These are phyloP conservation scores for Clupea harengus DNA, from an alignment of 2,113 vertebrate genomes.

Conservation along the genomic window DNA sequence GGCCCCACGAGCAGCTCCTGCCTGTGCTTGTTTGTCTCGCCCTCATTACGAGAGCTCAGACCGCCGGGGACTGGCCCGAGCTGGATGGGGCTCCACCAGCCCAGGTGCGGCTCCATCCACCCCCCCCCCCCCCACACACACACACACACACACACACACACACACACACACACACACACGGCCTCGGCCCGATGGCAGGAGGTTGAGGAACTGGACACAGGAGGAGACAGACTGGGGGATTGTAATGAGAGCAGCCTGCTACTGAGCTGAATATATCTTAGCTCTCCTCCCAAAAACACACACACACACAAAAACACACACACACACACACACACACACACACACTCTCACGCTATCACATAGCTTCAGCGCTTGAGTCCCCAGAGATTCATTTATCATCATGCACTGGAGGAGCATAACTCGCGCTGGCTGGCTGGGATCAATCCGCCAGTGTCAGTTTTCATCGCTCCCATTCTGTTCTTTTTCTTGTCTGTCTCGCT, in stretches of 20 bases:
- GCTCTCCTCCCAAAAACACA: background rate
- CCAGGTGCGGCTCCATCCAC: background rate
- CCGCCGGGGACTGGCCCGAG: background rate
- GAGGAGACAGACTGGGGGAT: background rate
- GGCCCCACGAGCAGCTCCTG: background rate
- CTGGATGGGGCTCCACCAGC: background rate
- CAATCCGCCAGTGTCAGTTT: constrained; percentile 10
- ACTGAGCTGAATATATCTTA: background rate
- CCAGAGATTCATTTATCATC: constrained; percentile 36
- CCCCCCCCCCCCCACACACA: background rate
- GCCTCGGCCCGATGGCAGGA: background rate
- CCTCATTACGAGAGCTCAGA: background rate
- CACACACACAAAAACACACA: background rate
- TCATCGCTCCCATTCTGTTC: background rate
- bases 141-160: no score
- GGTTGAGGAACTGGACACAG: background rate
- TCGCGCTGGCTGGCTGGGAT: constrained; percentile 9
- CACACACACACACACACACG: no score
- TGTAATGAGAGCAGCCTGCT: background rate
- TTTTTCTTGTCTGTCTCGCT: background rate
- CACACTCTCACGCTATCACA: constrained; percentile 13
- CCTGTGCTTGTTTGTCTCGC: background rate
- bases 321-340: constrained; percentile 1
- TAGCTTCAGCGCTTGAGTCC: constrained; percentile 33
- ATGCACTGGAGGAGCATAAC: constrained; percentile 28